Evolutionary conservation across 2,797 vertebrate genomes (phyloP).

Genomic region (Florisuga fusca): DNA sequence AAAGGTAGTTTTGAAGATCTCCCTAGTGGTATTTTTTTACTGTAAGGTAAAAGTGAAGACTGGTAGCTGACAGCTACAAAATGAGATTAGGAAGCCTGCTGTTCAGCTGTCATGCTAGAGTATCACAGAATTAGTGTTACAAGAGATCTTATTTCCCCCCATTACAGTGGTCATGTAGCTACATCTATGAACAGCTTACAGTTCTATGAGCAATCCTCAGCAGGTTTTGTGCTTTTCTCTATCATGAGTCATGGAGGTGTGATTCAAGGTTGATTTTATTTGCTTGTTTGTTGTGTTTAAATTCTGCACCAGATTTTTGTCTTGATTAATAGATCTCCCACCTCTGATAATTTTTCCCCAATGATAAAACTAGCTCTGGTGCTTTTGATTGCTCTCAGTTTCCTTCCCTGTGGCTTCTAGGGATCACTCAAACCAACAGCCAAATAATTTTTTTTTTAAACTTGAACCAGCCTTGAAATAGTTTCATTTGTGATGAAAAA

Average conservation of each 20-base stretch:
- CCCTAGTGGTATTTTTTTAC: not conserved
- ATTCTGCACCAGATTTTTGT: not conserved
- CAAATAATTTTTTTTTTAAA: not conserved
- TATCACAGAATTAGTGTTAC: not conserved
- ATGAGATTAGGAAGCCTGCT: not conserved
- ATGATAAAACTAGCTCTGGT: not conserved
- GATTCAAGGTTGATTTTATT: not conserved
- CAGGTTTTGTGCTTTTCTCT: not conserved
- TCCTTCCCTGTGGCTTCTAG: not conserved
- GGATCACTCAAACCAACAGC: not conserved
- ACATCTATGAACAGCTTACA: not conserved
- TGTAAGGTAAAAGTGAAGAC: not conserved
- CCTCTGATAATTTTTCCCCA: not conserved
- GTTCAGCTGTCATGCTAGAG: not conserved
- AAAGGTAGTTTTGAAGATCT: not conserved
- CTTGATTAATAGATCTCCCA: not conserved
- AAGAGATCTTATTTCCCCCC: not conserved
- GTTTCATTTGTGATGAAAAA: slow-evolving; percentile 13
- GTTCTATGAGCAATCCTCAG: not conserved
- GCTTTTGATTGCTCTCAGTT: not conserved
- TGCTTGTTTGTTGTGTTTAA: not conserved
- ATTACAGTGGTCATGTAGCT: not conserved
- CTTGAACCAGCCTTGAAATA: not conserved
- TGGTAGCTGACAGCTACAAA: not conserved
- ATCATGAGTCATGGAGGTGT: not conserved